A percentile compares a stretch with the other conserved stretches of the same genome.
These are phyloP conservation scores for Panopea generosa DNA, from an alignment of 2,888 invertebrate species.

Conservation along the genomic window DNA sequence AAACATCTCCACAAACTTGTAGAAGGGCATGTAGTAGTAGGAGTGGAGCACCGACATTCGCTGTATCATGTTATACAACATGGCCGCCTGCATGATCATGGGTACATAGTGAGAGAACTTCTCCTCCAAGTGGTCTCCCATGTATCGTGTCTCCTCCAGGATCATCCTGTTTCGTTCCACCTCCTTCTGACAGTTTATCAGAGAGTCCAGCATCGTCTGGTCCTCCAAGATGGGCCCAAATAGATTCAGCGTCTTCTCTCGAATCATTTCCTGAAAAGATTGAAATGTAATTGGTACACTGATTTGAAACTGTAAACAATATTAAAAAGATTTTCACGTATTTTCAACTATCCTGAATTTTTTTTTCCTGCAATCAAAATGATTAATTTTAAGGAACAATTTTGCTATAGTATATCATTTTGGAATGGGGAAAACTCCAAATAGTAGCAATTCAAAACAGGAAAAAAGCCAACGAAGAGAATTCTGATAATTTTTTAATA, in stretches of 20 bases:
- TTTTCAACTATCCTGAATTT: too few species aligned
- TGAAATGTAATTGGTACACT: too few species aligned
- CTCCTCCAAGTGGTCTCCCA: constrained; percentile 81
- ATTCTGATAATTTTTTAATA: too few species aligned
- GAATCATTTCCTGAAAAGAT: constrained; percentile 77
- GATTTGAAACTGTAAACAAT: too few species aligned
- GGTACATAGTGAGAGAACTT: constrained; percentile 81
- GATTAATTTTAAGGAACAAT: too few species aligned
- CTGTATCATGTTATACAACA: constrained; percentile 80
- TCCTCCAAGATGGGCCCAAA: constrained; percentile 82
- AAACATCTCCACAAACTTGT: constrained; percentile 79
- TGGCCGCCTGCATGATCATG: constrained; percentile 80
- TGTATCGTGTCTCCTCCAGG: constrained; percentile 82
- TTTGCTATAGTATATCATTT: too few species aligned
- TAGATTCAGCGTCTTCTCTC: constrained; percentile 81
- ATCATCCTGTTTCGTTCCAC: constrained; percentile 78
- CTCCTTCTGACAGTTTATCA: constrained; percentile 79
- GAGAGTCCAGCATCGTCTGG: constrained; percentile 80
- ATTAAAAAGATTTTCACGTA: too few species aligned
- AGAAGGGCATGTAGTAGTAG: constrained; percentile 81
- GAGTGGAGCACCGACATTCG: constrained; percentile 79
- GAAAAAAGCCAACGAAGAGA: too few species aligned
- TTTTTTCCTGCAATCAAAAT: too few species aligned
- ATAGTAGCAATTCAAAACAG: too few species aligned
- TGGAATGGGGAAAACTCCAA: too few species aligned